phyloP scores from a whole-genome alignment of 2,113 vertebrate species.

The Cyanoderma ruficeps region DNA sequence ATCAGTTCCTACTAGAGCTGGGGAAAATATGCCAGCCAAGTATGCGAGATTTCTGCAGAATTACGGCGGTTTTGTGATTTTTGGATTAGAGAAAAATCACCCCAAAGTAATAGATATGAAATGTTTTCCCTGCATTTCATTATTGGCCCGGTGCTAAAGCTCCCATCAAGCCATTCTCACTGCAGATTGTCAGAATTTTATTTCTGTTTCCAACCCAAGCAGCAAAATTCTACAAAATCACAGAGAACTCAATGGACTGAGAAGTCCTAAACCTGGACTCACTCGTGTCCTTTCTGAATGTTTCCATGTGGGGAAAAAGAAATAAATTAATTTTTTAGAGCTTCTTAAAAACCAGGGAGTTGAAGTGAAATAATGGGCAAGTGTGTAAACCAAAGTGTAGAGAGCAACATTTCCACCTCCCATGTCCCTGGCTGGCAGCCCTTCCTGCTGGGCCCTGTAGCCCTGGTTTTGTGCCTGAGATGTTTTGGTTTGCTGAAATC shows the following conservation, averaged over 20 bases:
- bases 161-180: neutral
- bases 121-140: conserved; percentile 33
- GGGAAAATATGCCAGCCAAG: neutral
- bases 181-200: neutral
- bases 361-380: neutral
- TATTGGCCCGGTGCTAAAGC: neutral
- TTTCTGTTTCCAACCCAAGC: neutral
- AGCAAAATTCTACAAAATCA: neutral
- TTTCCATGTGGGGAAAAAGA: neutral
- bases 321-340: neutral
- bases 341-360: neutral
- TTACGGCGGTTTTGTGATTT: conserved; percentile 30
- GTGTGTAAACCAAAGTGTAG: neutral
- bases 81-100: conserved; percentile 28
- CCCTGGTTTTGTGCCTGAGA: no score
- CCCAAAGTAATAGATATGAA: neutral
- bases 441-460: no score
- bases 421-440: no score
- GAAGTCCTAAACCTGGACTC: neutral
- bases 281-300: neutral
- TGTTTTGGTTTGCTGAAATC: no score
- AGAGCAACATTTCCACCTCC: no score
- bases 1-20: neutral
- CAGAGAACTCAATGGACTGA: neutral
- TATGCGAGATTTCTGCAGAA: neutral